phyloP scores from a whole-genome alignment of 2,797 vertebrate species.

The Onychomys torridus region DNA sequence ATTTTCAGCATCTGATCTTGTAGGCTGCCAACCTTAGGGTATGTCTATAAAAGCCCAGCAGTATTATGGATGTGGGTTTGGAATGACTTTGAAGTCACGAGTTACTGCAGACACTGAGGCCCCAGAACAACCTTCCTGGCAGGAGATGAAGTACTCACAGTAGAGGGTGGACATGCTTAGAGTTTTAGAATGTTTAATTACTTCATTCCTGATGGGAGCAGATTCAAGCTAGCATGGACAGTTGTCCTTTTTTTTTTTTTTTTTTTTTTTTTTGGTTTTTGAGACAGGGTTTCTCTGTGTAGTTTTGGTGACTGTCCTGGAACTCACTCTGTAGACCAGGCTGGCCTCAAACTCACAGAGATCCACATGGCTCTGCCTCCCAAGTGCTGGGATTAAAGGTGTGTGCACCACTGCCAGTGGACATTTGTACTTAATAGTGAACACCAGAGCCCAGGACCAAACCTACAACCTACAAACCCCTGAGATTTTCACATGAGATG shows the following conservation, averaged over 20 bases:
- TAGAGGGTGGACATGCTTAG: neutral
- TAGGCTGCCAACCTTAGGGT: neutral
- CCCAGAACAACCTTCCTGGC: neutral
- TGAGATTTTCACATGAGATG: neutral
- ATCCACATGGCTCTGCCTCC: too few relatives aligned
- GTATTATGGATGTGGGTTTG: neutral
- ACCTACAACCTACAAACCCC: rapidly evolving
- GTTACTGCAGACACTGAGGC: neutral
- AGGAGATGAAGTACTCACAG: neutral
- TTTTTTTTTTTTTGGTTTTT: too few relatives aligned
- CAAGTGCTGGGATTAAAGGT: too few relatives aligned
- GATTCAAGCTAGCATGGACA: neutral
- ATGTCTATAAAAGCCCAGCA: neutral
- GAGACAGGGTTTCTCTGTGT: too few relatives aligned
- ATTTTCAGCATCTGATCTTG: neutral
- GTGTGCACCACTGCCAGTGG: too few relatives aligned
- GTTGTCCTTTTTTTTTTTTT: too few relatives aligned
- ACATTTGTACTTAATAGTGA: neutral
- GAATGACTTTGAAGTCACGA: neutral
- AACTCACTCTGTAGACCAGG: too few relatives aligned
- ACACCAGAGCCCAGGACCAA: neutral
- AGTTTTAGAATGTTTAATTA: neutral
- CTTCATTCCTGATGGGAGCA: neutral
- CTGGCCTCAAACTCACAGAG: too few relatives aligned
- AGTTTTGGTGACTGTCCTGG: too few relatives aligned